Percentiles rank a stretch among this genome's conserved stretches.
Conservation (phyloP, 2,888 invertebrate species). For the Empis livida region DNA sequence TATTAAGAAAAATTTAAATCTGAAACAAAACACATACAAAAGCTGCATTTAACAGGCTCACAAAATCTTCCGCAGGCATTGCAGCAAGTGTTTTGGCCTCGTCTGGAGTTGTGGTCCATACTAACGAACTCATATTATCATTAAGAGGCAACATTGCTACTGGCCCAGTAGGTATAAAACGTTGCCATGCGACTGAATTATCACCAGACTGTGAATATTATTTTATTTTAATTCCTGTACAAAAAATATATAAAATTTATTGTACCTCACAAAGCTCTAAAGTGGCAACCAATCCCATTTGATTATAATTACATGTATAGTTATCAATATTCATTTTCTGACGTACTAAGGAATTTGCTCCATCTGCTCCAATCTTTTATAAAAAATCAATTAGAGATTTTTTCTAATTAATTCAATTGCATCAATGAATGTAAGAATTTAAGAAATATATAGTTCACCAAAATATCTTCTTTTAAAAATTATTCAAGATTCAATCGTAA, state of each 20-base stretch:
- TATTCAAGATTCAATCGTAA: too few relatives aligned
- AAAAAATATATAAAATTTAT: neutral
- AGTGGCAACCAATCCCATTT: conserved; percentile 88
- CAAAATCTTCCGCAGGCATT: conserved; percentile 65
- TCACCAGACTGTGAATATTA: conserved; percentile 42
- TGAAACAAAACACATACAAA: conserved; percentile 44
- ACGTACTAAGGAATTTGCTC: conserved; percentile 77
- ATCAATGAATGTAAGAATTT: too few relatives aligned
- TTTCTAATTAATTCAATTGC: too few relatives aligned
- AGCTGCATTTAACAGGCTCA: conserved; percentile 77
- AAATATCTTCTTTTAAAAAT: too few relatives aligned
- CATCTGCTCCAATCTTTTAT: conserved; percentile 92
- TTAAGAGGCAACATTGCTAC: conserved; percentile 82
- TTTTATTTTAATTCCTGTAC: too few relatives aligned
- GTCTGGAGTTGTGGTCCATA: conserved; percentile 74
- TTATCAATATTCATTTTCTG: conserved; percentile 69
- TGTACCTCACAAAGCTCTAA: conserved; percentile 63
- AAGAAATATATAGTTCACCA: too few relatives aligned
- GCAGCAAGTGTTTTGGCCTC: conserved; percentile 61
- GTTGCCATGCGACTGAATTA: conserved; percentile 90
- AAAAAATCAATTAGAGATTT: neutral
- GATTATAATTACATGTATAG: conserved; percentile 71
- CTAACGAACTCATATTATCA: conserved; percentile 69
- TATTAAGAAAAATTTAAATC: neutral
- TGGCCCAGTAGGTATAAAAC: conserved; percentile 85